Evolutionary conservation across 2,797 vertebrate genomes (phyloP).

Genomic region (Danio choprae): DNA sequence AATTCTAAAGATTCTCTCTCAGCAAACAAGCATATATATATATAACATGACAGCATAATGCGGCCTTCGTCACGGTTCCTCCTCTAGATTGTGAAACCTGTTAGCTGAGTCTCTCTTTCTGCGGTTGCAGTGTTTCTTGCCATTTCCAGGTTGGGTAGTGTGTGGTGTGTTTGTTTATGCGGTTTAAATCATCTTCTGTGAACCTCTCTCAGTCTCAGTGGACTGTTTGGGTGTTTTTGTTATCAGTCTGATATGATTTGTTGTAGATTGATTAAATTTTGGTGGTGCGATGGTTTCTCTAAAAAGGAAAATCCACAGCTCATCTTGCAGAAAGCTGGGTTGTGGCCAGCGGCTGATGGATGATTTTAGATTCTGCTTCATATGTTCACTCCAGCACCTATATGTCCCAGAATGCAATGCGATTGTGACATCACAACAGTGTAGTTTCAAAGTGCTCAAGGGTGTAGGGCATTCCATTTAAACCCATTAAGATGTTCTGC

Average conservation of each 20-base stretch:
- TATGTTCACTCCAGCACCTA: too few relatives aligned
- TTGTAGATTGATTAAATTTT: not conserved
- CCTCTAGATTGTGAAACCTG: conserved; percentile 1
- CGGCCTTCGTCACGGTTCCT: not conserved
- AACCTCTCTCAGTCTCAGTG: not conserved
- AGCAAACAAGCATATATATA: not conserved
- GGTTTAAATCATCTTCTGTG: not conserved
- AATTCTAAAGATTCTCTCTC: conserved; percentile 6
- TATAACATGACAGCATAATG: not conserved
- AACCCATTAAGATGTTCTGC: too few relatives aligned
- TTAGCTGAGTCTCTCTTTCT: not conserved
- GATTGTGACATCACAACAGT: too few relatives aligned
- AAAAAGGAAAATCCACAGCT: not conserved
- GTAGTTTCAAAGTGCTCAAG: too few relatives aligned
- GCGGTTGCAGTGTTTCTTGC: not conserved
- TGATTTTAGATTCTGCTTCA: not conserved
- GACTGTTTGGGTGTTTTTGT: not conserved
- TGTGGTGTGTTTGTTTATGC: not conserved
- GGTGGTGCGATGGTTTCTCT: not conserved
- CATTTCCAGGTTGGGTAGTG: not conserved
- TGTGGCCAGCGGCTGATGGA: not conserved
- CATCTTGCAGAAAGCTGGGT: not conserved
- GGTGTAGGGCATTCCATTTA: too few relatives aligned
- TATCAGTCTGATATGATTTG: not conserved
- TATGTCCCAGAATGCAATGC: too few relatives aligned